Conservation (phyloP, 2,888 invertebrate species). For the Nomada fucata region DNA sequence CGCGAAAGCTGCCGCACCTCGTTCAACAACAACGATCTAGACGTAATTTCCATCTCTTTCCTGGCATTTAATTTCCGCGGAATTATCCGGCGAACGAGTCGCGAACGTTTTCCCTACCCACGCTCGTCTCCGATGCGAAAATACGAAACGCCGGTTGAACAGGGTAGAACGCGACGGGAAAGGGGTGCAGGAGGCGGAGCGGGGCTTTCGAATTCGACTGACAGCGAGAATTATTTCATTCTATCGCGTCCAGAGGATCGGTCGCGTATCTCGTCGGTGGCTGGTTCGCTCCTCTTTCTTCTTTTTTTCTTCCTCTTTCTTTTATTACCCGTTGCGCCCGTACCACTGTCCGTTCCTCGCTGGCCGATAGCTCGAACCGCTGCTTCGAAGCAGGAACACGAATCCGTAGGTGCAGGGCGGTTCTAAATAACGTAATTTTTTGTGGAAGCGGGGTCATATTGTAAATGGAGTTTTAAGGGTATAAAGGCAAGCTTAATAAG, state of each 20-base stretch:
- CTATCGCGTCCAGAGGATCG: constrained; percentile 46
- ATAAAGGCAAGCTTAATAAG: no score
- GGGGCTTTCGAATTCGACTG: constrained; percentile 39
- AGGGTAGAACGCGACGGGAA: neutral
- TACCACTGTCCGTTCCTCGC: neutral
- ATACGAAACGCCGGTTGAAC: constrained; percentile 45
- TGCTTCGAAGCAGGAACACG: constrained; percentile 5
- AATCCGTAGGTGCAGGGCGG: neutral
- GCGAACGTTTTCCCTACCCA: constrained; percentile 10
- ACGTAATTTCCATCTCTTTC: constrained; percentile 56
- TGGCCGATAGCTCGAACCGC: constrained; percentile 21
- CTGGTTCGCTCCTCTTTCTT: constrained; percentile 5
- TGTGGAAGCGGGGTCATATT: no score
- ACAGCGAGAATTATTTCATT: constrained; percentile 62
- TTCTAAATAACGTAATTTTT: no score
- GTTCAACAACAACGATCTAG: constrained; percentile 45
- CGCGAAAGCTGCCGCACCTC: constrained; percentile 19
- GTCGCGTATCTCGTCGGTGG: constrained; percentile 44
- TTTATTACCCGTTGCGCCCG: neutral
- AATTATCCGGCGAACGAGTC: constrained; percentile 56
- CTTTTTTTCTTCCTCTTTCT: neutral
- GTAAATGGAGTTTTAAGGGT: no score
- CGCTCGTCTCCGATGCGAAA: constrained; percentile 20
- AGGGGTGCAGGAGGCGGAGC: neutral
- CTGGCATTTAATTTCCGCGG: constrained; percentile 58